phyloP scores from a whole-genome alignment of 2,888 invertebrate genomes.

The Xestia sexstrigata region DNA sequence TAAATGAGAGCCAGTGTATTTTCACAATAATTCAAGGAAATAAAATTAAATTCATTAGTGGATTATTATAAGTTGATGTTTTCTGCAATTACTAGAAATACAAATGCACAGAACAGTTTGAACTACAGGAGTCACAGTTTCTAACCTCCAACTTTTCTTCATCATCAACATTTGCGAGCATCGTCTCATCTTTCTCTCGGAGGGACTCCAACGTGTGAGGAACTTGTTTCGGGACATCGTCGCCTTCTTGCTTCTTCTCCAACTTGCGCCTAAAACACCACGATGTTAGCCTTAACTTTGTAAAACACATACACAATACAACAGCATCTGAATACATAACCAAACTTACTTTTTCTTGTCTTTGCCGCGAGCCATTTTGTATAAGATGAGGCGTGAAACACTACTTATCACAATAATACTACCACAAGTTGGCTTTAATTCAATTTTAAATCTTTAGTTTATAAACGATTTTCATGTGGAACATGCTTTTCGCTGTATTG shows the following conservation, averaged over 20 bases:
- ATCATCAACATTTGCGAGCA: constrained; percentile 93
- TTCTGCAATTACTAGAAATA: background rate
- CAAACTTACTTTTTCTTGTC: constrained; percentile 88
- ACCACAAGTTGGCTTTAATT: background rate
- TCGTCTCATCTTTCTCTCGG: constrained; percentile 97
- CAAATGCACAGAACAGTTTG: background rate
- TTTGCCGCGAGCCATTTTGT: constrained; percentile 86
- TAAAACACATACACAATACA: constrained; percentile 37
- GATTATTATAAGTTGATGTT: too few relatives aligned
- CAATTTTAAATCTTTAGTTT: constrained; percentile 17
- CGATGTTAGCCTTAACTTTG: constrained; percentile 39
- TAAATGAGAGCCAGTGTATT: background rate
- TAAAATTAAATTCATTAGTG: background rate
- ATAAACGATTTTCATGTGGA: constrained; percentile 19
- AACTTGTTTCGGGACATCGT: constrained; percentile 86
- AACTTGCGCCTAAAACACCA: constrained; percentile 82
- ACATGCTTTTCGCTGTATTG: constrained; percentile 42
- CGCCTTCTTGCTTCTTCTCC: constrained; percentile 88
- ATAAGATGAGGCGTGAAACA: background rate
- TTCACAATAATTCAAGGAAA: background rate
- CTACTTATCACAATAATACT: background rate
- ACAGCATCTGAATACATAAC: constrained; percentile 61
- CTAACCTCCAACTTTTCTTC: constrained; percentile 94
- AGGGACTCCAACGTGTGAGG: constrained; percentile 98
- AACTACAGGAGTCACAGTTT: constrained; percentile 21